A percentile compares a stretch with the other conserved stretches of the same genome.
These are phyloP conservation scores for Xenopus tropicalis DNA, from an alignment of 2,113 vertebrate genomes.

Conservation along the genomic window UCB_Xtro_10.0 CM004446.2:8586501-8587000, in stretches of 20 bases:
- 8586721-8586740: neutral
- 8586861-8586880: conserved; percentile 35
- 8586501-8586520: no score
- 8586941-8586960: neutral
- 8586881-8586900: conserved; percentile 37
- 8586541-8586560: no score
- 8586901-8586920: conserved; percentile 11
- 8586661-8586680: no score
- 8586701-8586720: no score
- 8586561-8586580: no score
- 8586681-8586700: no score
- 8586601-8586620: no score
- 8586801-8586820: conserved; percentile 39
- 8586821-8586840: conserved; percentile 36
- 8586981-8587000: conserved; percentile 27
- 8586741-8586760: conserved; percentile 7
- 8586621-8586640: no score
- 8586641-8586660: no score
- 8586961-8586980: conserved; percentile 31
- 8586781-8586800: conserved; percentile 28
- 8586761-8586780: conserved; percentile 7
- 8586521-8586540: no score
- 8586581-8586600: no score
- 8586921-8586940: conserved; percentile 16
- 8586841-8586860: conserved; percentile 24